Conservation (phyloP, 1,140 invertebrate genomes). For the Maconellicoccus hirsutus region DNA sequence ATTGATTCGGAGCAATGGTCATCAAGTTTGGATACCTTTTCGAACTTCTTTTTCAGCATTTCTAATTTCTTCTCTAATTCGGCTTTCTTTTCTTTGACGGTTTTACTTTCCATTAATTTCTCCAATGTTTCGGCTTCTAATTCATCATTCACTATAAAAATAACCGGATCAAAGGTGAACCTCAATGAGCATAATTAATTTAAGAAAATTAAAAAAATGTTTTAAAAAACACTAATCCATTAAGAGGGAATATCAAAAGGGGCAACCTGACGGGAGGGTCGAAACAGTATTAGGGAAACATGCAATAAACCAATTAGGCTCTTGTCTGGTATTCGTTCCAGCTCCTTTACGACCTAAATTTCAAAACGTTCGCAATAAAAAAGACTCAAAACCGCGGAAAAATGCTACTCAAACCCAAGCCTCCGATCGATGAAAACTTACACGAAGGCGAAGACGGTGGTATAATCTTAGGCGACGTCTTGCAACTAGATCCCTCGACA, state of each 20-base stretch:
- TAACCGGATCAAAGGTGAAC: background rate
- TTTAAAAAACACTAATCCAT: too few relatives aligned
- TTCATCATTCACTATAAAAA: conserved; percentile 39
- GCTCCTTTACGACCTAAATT: too few relatives aligned
- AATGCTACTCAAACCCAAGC: background rate
- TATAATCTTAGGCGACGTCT: conserved; percentile 23
- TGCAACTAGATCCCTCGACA: background rate
- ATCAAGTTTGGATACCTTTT: too few relatives aligned
- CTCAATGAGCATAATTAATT: too few relatives aligned
- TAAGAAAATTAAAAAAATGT: too few relatives aligned
- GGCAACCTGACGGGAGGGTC: too few relatives aligned
- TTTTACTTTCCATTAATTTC: conserved; percentile 65
- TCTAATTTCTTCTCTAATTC: conserved; percentile 84
- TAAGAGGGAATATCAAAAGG: background rate
- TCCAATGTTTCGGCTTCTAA: conserved; percentile 65
- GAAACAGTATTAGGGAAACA: too few relatives aligned
- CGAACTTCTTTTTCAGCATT: conserved; percentile 67
- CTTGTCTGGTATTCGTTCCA: too few relatives aligned
- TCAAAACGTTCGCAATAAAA: too few relatives aligned
- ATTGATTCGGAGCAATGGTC: too few relatives aligned
- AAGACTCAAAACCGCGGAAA: too few relatives aligned
- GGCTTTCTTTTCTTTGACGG: conserved; percentile 62
- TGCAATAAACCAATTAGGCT: too few relatives aligned
- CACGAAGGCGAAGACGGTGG: conserved; percentile 1
- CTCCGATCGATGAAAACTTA: background rate